These are phyloP conservation scores for Spatula clypeata DNA, from an alignment of 2,797 vertebrate species.

Conservation along the genomic window DNA sequence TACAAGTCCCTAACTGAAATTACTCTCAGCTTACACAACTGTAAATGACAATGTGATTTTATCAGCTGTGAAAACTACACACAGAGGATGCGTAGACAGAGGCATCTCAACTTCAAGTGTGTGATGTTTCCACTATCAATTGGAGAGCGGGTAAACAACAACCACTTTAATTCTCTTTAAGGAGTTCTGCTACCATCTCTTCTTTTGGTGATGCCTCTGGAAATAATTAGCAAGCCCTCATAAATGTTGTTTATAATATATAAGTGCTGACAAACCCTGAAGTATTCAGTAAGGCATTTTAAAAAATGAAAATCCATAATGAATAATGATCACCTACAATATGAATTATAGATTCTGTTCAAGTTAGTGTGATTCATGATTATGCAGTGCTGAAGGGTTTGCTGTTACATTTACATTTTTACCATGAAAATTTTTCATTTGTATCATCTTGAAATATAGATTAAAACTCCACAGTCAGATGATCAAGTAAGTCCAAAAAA, in stretches of 20 bases:
- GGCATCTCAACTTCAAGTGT: background rate
- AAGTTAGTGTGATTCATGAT: conserved; percentile 30
- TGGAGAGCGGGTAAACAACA: background rate
- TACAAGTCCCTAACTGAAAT: background rate
- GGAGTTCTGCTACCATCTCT: background rate
- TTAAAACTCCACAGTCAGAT: conserved; percentile 49
- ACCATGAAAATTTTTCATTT: conserved; percentile 44
- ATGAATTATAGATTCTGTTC: conserved; percentile 53
- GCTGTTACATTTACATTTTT: conserved; percentile 59
- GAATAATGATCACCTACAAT: conserved; percentile 41
- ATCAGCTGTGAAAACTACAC: background rate
- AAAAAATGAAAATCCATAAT: background rate
- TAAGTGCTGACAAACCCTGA: conserved; percentile 13
- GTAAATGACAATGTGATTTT: conserved; percentile 6
- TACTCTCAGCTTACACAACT: background rate
- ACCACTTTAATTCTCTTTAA: background rate
- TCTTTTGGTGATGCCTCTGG: background rate
- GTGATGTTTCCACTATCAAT: background rate
- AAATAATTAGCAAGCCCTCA: conserved; percentile 30
- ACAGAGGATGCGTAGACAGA: background rate
- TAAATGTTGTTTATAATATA: background rate
- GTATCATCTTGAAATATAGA: conserved; percentile 60
- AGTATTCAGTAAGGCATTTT: background rate
- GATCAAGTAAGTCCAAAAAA: conserved; percentile 58
- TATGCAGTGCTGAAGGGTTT: conserved; percentile 50